These are phyloP conservation scores for Pseudonaja textilis DNA, from an alignment of 2,113 vertebrate genomes.

Conservation along the genomic window DNA sequence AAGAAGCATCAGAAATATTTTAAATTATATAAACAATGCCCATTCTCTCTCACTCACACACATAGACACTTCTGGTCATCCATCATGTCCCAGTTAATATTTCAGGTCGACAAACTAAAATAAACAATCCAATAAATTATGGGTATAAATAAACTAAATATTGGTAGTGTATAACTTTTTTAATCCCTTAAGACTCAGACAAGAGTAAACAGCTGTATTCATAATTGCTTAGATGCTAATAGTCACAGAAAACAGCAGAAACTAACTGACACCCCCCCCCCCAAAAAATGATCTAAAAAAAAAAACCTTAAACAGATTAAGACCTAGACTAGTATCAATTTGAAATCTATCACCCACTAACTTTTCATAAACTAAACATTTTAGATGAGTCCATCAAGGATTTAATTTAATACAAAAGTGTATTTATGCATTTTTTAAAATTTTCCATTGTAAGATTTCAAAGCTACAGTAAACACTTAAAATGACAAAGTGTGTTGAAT, in stretches of 20 bases:
- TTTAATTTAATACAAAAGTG: neutral
- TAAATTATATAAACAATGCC: conserved; percentile 42
- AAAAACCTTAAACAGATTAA: neutral
- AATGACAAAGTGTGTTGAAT: neutral
- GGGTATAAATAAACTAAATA: neutral
- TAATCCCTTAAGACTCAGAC: neutral
- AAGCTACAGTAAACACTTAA: conserved; percentile 5
- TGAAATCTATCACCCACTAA: neutral
- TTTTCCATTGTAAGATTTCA: neutral
- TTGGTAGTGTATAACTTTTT: neutral
- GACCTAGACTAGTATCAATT: neutral
- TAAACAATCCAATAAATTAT: neutral
- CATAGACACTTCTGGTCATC: neutral
- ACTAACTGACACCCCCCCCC: neutral
- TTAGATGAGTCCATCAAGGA: neutral
- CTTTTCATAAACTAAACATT: neutral
- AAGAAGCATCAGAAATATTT: conserved; percentile 51
- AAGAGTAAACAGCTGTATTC: neutral
- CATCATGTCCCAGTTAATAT: conserved; percentile 27
- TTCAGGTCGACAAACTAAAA: neutral
- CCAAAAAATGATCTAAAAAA: neutral
- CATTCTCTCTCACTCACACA: neutral
- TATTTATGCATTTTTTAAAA: neutral
- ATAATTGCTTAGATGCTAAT: neutral
- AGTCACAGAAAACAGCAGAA: neutral